Evolutionary conservation across 2,888 invertebrate genomes (phyloP), one percentile per base, ranked within the genome.

Genomic region (Eurytoma adleriae): DNA sequence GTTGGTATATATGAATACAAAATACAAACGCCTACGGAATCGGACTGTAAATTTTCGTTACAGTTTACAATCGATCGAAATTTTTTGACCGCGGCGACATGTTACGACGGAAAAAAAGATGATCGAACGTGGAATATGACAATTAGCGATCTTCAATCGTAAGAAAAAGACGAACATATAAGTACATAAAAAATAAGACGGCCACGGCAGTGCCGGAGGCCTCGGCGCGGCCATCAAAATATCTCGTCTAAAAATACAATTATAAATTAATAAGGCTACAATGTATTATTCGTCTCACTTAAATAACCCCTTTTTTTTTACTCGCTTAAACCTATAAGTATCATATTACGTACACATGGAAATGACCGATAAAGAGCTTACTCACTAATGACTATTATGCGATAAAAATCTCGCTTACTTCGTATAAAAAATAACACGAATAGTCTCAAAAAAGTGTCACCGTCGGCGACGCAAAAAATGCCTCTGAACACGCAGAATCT

Each of bases 361-460:
- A 80, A 80, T 80, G 76, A 80, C 68, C 62, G 62, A 72, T 69
- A 78, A 40, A 69, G 64, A 52, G 13, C 81, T 81, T 81, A 81
- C 54, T 24, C 54, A 27, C 81, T 81, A 81, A 16, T 81, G 81
- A 81, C 81, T 81, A 72, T 78, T 75, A 77, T 76, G 77, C 80
- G 69, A 77, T 77, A 52, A 73, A 24, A 72, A 77, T 64, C 64
- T 77, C 77, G 77, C 80, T 61, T 61, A 30, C 66, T 71, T 27
- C 67, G 72, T 74, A 74, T 74, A 80, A 80, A 80, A 80, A 80
- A 80, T 80, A 80, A 80, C 71, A 72, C 56, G 67, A 80, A 75
- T 76, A 76, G 76, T 80, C 61, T 74, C 67, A 80, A 75, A 71
- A 76, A 76, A 71, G 18, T 4, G 40, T 74, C 50, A 13, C n/a